Percentiles rank a stretch among this genome's conserved stretches.
These are phyloP conservation scores for Pissodes strobi DNA, from an alignment of 1,140 invertebrate species.

Conservation along the genomic window DNA sequence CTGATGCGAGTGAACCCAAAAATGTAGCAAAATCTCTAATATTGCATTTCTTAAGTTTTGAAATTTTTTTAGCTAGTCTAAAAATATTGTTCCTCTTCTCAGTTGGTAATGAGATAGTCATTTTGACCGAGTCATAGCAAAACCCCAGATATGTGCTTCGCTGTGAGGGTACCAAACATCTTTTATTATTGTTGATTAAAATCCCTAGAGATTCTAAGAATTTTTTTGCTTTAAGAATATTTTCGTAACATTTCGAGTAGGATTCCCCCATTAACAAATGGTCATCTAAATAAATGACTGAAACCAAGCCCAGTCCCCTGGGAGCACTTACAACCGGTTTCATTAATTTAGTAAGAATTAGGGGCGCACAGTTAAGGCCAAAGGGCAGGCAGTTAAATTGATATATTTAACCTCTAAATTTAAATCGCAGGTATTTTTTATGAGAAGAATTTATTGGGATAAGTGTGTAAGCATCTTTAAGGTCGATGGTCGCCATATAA, in stretches of 20 bases:
- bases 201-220: slow-evolving; percentile 22
- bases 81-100: too few species aligned
- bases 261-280: slow-evolving; percentile 40
- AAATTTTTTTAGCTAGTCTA: too few species aligned
- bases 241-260: neutral
- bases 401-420: too few species aligned
- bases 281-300: slow-evolving; percentile 48
- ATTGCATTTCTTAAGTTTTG: too few species aligned
- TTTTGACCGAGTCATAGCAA: too few species aligned
- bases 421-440: slow-evolving; percentile 48
- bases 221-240: neutral
- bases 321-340: slow-evolving; percentile 35
- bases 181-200: slow-evolving; percentile 42
- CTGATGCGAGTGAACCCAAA: too few species aligned
- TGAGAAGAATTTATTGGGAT: slow-evolving; percentile 29
- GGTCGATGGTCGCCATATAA: slow-evolving; percentile 41
- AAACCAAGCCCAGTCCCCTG: slow-evolving; percentile 22
- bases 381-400: too few species aligned
- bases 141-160: too few species aligned
- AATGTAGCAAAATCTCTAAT: too few species aligned
- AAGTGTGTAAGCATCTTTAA: too few species aligned
- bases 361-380: too few species aligned
- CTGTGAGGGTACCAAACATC: slow-evolving; percentile 29
- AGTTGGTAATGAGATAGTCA: too few species aligned
- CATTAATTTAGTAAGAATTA: slow-evolving; percentile 40